phyloP scores from a whole-genome alignment of 2,888 invertebrate species.

The Plemyria rubiginata region DNA sequence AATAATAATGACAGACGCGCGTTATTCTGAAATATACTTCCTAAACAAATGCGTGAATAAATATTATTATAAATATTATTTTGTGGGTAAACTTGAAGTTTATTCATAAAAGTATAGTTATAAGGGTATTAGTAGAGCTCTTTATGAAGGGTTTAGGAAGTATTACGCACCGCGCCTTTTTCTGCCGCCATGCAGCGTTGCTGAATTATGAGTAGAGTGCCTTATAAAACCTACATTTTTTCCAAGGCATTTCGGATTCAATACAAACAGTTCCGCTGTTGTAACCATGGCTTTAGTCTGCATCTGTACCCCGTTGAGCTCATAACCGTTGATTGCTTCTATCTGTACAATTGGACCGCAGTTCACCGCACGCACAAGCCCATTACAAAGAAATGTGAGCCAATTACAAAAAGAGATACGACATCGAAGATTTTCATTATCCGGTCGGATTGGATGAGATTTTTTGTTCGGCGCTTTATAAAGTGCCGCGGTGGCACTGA shows the following conservation, averaged over 20 bases:
- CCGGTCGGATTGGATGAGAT: constrained; percentile 48
- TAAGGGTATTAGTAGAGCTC: too few relatives aligned
- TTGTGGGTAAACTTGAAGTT: too few relatives aligned
- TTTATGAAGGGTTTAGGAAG: too few relatives aligned
- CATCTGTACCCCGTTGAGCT: constrained; percentile 47
- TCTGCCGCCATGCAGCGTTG: too few relatives aligned
- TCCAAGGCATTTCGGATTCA: constrained; percentile 2
- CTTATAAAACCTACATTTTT: background rate
- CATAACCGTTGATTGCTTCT: constrained; percentile 77
- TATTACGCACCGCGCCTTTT: too few relatives aligned
- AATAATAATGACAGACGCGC: too few relatives aligned
- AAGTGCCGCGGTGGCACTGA: constrained; percentile 38
- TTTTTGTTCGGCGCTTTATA: constrained; percentile 55
- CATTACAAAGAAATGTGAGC: constrained; percentile 71
- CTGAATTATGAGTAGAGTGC: too few relatives aligned
- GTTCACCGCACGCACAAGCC: constrained; percentile 64
- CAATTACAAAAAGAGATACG: constrained; percentile 75
- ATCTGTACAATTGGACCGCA: constrained; percentile 64
- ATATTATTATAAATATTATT: too few relatives aligned
- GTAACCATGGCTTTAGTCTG: constrained; percentile 27
- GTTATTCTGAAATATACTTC: too few relatives aligned
- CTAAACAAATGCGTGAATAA: too few relatives aligned
- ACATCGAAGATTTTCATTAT: constrained; percentile 72
- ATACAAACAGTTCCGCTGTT: constrained; percentile 6
- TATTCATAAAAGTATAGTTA: too few relatives aligned